Evolutionary conservation across 2,888 invertebrate species (phyloP), one percentile per base, ranked within the genome.

Genomic region (Tupiocoris notatus): DNA sequence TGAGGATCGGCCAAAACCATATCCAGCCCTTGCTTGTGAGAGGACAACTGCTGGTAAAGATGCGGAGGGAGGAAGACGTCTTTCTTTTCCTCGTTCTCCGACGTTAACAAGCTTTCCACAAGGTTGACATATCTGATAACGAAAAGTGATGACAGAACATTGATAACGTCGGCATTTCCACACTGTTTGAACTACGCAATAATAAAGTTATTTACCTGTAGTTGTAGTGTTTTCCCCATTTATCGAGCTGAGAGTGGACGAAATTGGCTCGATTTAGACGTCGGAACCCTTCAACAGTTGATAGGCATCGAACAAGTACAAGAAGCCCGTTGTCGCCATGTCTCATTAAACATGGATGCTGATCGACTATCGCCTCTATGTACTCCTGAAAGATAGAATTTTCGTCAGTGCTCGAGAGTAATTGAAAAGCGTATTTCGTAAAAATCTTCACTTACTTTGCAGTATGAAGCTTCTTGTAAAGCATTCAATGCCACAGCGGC

Each of bases 401-500:
- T n/a, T n/a, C n/a, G n/a, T n/a, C n/a, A n/a, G n/a, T n/a, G n/a
- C n/a, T n/a, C n/a, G n/a, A n/a, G n/a, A n/a, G n/a, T n/a, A n/a
- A n/a, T n/a, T n/a, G n/a, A n/a, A n/a, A n/a, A n/a, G n/a, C n/a
- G n/a, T n/a, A n/a, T n/a, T n/a, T n/a, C n/a, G n/a, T n/a, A n/a
- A n/a, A n/a, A n/a, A 61, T 24, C n/a, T 57, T 22, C 16, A 59
- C n/a, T 87, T 81, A 92, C 92, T 82, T 91, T 90, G 79, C 95
- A 90, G 84, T 95, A 94, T 83, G 94, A 94, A n/a, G 96, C 94
- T 86, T 98, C 98, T 82, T 96, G 94, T 61, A 98, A 86, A 76
- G 92, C 91, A 80, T 90, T 89, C 74, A 96, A 86, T 2, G 97
- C 95, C 9, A 92, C 89, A 80, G 92, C 86, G 7, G 91, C 90